Evolutionary conservation across 2,797 vertebrate species (phyloP), one percentile per base, ranked within the genome.

Genomic region (Phyllotis vaccarum): DNA sequence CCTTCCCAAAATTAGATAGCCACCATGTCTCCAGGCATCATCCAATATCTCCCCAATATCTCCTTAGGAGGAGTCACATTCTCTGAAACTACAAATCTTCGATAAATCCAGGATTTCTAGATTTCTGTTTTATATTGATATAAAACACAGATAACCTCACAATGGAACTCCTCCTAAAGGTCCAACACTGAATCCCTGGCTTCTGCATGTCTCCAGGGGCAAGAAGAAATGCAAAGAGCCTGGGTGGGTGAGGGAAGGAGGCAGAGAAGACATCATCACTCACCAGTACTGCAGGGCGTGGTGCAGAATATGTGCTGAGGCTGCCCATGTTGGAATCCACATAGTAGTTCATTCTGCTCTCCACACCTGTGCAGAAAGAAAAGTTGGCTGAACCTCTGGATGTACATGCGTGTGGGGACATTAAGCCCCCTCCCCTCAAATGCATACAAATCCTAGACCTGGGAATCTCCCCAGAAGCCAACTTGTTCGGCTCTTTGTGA

Each of bases 271-370:
- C 37, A 6, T 1, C 52, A 3, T n/a, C 40, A 95, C 99, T 99
- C 99, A 99, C 99, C 99, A 98, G 98, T 90, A 98, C 89, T 76
- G 98, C 98, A 96, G 99, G 99, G 96, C 98, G 98, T 97, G 98
- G 97, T 82, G 98, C 98, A 88, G 99, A 98, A 94, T 99, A 99
- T 98, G 99, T 98, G 97, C 98, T 98, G 49, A 98, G 95, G 95
- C 96, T 99, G 97, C 98, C 98, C 16, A 99, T 98, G 98, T 99
- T 95, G 89, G 99, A 98, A 98, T 99, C 99, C 99, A 99, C 96
- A 97, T 99, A 99, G 98, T 99, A 99, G 99, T 99, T 99, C 99
- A 99, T 99, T 97, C 95, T 97, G 95, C 29, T 60, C 56, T 88
- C 86, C 87, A 80, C 66, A 79, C 98, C 98, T 99, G 97, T 14